Evolutionary conservation across 2,888 invertebrate genomes (phyloP), one percentile per base, ranked within the genome.

Genomic region (Pollenia labialis): DNA sequence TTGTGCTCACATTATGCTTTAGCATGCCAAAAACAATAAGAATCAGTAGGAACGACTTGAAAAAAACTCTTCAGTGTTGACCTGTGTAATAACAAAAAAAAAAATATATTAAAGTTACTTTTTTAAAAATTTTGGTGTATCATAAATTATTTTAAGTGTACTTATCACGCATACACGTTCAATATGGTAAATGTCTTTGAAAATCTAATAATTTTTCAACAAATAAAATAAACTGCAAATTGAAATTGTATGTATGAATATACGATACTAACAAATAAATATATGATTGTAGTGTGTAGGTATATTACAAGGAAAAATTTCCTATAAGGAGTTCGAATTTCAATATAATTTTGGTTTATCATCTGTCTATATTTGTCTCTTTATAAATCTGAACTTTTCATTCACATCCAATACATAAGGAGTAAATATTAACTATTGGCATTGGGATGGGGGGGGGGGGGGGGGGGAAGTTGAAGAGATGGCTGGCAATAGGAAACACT

Each of bases 221-320:
- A 76, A 82, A 81, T 68, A 60, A 77, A 71, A 83, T 77, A 52
- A 60, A 52, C 52, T 68, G 18, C 50, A 79, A 83, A 79, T 79
- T 74, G 72, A 79, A 72, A 74, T 79, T 66, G 32, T 68, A 66
- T 60, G 50, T 18, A 72, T 64, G 52, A 44, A 10, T 11, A 42
- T 54, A 44, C 4, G 32, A 32, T 71, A 71, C 7, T 23, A 62
- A 32, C 16, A 48, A 64, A 46, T 54, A 32, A 46, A 46, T 52
- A 68, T 6, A 3, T 46, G 2, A 2, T 14, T 54, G 18, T 42
- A 32, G 50, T 9, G n/a, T 18, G 14, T 11, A n/a, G n/a, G n/a
- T n/a, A 52, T 14, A 16, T 18, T 52, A 1, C 12, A 14, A 54
- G 32, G 12, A 46, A 9, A 76, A 18, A 64, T 54, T 44, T 32